Base-by-base conservation (phyloP, 2,113 vertebrate genomes). In the Dendropsophus ebraccatus region DNA sequence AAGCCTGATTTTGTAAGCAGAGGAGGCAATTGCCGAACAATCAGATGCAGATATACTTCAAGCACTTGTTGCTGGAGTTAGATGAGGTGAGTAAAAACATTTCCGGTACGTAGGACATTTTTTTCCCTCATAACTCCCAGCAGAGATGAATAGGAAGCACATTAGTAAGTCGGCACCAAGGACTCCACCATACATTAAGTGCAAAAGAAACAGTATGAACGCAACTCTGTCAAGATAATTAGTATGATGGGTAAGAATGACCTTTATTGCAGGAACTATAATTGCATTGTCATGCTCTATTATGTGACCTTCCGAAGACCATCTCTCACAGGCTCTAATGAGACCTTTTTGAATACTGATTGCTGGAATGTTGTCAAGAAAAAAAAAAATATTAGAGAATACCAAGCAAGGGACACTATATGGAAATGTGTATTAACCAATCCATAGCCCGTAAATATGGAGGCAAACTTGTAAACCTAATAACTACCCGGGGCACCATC, bases 201-300 rank as follows among this genome's bases (percentile, higher is more conserved):
- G 58, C 30, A 86, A 78, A 89, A 89, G 12, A 83, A 2, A 10
- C 47, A 70, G 87, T 86, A 88, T 78, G n/a, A 90, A 90, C 21
- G 67, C 60, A 85, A 79, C 37, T 58, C 87, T 87, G 88, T 88
- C 54, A 83, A 85, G 87, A 84, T 90, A 90, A 92, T 91, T 89
- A 91, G 82, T 60, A 41, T 87, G 89, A 91, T 88, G 89, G 89
- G 81, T 87, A 89, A 87, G 86, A 89, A 87, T 90, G 89, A 89
- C 89, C 90, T 92, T 92, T 92, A 86, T 83, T 86, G 90, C 81
- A 83, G 81, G 73, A 85, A 89, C 13, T 86, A 87, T 88, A 90
- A 92, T 91, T 90, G 86, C 82, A 83, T 88, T 89, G 88, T 91
- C 90, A 72, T 88, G 89, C 90, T 82, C 87, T 87, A 19, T 90